Evolutionary conservation across 2,113 vertebrate genomes (phyloP).

Genomic region (Heterotilapia buettikoferi): DNA sequence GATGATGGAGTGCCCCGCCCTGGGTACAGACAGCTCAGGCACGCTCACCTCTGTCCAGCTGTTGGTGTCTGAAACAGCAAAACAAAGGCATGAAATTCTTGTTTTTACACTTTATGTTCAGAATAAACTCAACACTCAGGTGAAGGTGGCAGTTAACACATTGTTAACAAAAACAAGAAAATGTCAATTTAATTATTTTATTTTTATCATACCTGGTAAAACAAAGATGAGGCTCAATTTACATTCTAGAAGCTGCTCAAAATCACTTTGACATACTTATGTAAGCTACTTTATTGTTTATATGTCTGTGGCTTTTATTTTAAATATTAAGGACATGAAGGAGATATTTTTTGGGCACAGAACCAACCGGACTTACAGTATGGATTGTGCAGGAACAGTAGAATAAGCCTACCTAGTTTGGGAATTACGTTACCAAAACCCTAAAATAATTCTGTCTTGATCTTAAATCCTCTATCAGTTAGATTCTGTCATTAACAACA

Average conservation of each 20-base stretch:
- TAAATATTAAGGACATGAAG: background rate
- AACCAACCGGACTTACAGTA: background rate
- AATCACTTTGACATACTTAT: background rate
- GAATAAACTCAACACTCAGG: background rate
- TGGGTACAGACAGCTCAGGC: slow-evolving; percentile 50
- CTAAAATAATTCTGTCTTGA: background rate
- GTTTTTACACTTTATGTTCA: background rate
- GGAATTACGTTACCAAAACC: background rate
- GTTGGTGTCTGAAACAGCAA: slow-evolving; percentile 55
- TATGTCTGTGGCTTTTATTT: background rate
- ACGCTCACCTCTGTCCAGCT: slow-evolving; percentile 69
- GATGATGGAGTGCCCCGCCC: slow-evolving; percentile 74
- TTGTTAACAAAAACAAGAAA: background rate
- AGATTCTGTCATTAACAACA: background rate
- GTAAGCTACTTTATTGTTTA: background rate
- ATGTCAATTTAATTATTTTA: background rate
- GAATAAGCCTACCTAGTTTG: background rate
- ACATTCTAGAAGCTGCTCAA: background rate
- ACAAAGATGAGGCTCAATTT: background rate
- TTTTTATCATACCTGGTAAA: background rate
- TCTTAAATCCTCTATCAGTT: background rate
- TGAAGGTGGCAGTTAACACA: background rate
- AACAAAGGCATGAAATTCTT: background rate
- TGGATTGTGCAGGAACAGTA: background rate
- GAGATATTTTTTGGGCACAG: background rate